These are phyloP conservation scores for Pseudomyrmex dendroicus DNA, from an alignment of 1,140 invertebrate genomes.

Conservation along the genomic window DNA sequence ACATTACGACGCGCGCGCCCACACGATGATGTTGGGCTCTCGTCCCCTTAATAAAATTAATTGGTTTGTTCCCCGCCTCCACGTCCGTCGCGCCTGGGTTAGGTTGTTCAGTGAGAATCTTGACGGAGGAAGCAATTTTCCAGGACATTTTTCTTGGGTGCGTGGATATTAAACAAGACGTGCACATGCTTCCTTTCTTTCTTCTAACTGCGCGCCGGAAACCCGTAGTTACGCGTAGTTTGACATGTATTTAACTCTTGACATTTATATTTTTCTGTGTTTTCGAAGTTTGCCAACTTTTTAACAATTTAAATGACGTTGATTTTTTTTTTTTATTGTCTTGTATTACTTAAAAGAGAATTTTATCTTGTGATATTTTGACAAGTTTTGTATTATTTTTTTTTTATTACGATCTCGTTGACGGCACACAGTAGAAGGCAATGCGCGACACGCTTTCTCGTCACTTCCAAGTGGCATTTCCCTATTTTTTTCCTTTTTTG, in stretches of 20 bases:
- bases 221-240: not conserved
- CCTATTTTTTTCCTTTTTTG: not conserved
- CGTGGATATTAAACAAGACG: not conserved
- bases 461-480: not conserved
- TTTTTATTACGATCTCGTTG: not conserved
- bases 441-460: slow-evolving; percentile 27
- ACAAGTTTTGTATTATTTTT: no score
- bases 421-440: not conserved
- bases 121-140: not conserved
- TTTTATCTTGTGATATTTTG: not conserved
- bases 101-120: not conserved
- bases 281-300: not conserved
- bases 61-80: slow-evolving; percentile 38
- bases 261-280: not conserved
- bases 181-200: not conserved
- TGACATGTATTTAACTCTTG: not conserved
- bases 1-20: slow-evolving; percentile 1
- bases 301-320: not conserved
- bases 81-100: not conserved
- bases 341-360: not conserved
- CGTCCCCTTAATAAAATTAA: slow-evolving; percentile 65
- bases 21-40: not conserved
- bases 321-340: not conserved
- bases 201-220: not conserved
- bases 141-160: slow-evolving; percentile 9